A percentile compares a stretch with the other conserved stretches of the same genome.
Conservation (phyloP, 2,888 invertebrate genomes). For the Caenorhabditis sp. region DNA sequence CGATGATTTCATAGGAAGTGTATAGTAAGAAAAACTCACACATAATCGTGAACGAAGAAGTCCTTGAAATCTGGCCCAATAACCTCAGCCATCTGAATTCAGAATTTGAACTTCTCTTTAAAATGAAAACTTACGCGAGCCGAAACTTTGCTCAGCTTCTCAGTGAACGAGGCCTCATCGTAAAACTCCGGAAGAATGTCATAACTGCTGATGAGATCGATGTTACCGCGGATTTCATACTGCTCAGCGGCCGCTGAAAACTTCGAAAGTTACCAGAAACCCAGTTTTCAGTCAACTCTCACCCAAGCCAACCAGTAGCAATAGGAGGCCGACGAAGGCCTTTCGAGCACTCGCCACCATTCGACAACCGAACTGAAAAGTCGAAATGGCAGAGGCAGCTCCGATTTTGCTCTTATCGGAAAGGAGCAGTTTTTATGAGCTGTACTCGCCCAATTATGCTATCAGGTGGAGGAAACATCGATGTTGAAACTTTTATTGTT, state of each 20-base stretch:
- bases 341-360: constrained; percentile 46
- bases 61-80: constrained; percentile 49
- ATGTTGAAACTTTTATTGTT: constrained; percentile 44
- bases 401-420: constrained; percentile 45
- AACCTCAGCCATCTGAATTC: constrained; percentile 42
- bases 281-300: not conserved
- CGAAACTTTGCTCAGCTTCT: constrained; percentile 33
- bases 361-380: constrained; percentile 42
- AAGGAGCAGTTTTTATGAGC: constrained; percentile 57
- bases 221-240: constrained; percentile 61
- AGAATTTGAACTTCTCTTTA: no score
- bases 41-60: constrained; percentile 54
- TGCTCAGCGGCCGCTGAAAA: constrained; percentile 34
- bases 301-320: constrained; percentile 51
- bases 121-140: constrained; percentile 22
- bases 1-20: not conserved
- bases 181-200: constrained; percentile 50
- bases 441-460: constrained; percentile 36
- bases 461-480: constrained; percentile 39
- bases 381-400: constrained; percentile 2
- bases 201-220: constrained; percentile 50
- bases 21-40: constrained; percentile 22
- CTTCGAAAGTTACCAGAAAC: not conserved
- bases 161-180: constrained; percentile 37
- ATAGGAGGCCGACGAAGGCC: constrained; percentile 26